Evolutionary conservation across 2,888 invertebrate genomes (phyloP).

Genomic region (Meghimatium bilineatum): DNA sequence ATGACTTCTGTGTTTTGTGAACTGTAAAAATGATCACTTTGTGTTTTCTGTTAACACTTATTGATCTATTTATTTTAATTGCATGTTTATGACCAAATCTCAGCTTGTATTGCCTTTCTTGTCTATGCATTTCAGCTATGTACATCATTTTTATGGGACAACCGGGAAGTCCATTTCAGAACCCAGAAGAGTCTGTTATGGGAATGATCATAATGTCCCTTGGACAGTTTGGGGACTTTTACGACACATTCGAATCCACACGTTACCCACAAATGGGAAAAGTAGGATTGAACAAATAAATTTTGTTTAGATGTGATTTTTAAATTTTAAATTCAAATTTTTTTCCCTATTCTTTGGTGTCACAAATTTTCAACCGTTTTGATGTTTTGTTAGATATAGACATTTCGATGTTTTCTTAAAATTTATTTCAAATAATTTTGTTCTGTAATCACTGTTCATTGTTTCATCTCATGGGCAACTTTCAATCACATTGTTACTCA

Average conservation of each 20-base stretch:
- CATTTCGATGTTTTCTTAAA: background rate
- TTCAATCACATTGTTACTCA: no score
- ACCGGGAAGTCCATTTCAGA: conserved; percentile 74
- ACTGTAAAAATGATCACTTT: no score
- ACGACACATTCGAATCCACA: conserved; percentile 91
- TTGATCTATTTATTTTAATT: no score
- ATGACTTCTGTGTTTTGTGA: no score
- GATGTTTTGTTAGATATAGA: background rate
- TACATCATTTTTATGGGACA: conserved; percentile 76
- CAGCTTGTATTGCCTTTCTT: background rate
- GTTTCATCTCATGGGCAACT: no score
- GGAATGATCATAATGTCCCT: conserved; percentile 99
- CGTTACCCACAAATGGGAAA: conserved; percentile 88
- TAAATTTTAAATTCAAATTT: background rate
- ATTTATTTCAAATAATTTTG: no score
- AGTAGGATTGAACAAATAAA: conserved; percentile 78
- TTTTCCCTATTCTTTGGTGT: background rate
- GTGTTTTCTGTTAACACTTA: no score
- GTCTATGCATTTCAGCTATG: conserved; percentile 71
- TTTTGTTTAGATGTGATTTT: background rate
- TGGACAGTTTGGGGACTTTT: conserved; percentile 96
- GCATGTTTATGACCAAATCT: conserved; percentile 1
- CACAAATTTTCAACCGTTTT: background rate
- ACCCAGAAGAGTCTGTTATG: conserved; percentile 95
- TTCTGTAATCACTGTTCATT: no score